Evolutionary conservation across 2,888 invertebrate genomes (phyloP).

Genomic region (Serripes groenlandicus): DNA sequence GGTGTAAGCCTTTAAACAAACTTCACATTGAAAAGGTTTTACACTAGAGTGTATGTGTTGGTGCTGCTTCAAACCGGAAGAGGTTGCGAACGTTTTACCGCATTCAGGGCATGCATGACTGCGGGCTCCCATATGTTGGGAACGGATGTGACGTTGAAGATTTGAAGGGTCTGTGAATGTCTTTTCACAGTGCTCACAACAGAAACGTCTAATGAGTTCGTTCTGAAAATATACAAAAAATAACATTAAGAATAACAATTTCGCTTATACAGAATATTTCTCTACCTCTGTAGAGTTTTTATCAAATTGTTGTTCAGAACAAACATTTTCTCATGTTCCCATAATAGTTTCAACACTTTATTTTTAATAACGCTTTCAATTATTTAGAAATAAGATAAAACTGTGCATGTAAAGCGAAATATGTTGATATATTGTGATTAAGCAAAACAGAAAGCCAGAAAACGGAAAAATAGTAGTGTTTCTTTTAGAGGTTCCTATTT

Average conservation of each 20-base stretch:
- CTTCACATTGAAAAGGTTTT: conserved; percentile 97
- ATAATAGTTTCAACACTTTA: no score
- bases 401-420: no score
- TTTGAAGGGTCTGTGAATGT: conserved; percentile 97
- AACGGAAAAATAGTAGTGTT: no score
- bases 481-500: no score
- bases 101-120: conserved; percentile 97
- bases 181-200: conserved; percentile 92
- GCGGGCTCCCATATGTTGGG: conserved; percentile 97
- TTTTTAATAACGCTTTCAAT: no score
- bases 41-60: conserved; percentile 99
- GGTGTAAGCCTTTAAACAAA: conserved; percentile 97
- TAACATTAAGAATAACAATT: not conserved
- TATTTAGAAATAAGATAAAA: no score
- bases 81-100: conserved; percentile 99
- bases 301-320: no score
- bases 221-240: conserved; percentile 27
- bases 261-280: not conserved
- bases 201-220: conserved; percentile 93
- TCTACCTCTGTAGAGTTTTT: no score
- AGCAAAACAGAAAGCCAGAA: no score
- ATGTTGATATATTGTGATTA: no score
- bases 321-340: no score
- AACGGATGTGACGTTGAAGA: conserved; percentile 98
- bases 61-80: conserved; percentile 99